Conservation (phyloP, 2,113 vertebrate genomes). For the Polypterus bichir region DNA sequence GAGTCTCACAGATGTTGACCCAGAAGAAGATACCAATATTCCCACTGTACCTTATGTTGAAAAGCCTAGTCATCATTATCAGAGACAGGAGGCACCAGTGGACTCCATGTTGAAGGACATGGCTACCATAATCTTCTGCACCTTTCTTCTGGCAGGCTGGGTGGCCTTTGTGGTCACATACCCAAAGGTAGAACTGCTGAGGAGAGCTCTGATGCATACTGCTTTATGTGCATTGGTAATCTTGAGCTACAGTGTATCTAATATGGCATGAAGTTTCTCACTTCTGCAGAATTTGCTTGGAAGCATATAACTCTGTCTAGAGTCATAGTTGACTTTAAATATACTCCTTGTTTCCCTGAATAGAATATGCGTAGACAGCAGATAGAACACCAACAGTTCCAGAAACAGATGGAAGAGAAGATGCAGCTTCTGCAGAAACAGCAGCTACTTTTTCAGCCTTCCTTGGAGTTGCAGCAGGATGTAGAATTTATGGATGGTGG, state of each 20-base stretch:
- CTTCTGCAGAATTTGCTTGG: background rate
- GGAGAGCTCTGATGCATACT: background rate
- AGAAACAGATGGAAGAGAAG: constrained; percentile 80
- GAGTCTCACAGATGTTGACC: constrained; percentile 46
- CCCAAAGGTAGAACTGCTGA: constrained; percentile 59
- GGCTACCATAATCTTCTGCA: constrained; percentile 89
- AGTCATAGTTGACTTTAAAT: background rate
- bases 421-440: constrained; percentile 79
- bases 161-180: constrained; percentile 92
- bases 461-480: constrained; percentile 45
- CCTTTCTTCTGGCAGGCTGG: constrained; percentile 89
- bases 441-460: constrained; percentile 59
- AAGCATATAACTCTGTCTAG: background rate
- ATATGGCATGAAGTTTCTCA: no score
- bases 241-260: no score
- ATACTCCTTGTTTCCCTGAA: constrained; percentile 17
- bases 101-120: constrained; percentile 91
- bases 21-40: constrained; percentile 43
- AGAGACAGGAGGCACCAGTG: constrained; percentile 63
- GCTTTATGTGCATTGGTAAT: background rate
- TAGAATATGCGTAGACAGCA: constrained; percentile 80
- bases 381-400: constrained; percentile 80
- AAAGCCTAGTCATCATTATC: constrained; percentile 34
- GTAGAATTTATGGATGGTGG: constrained; percentile 59
- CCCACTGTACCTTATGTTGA: constrained; percentile 56